Percentiles rank a stretch among this genome's conserved stretches.
phyloP scores from a whole-genome alignment of 1,140 invertebrate species.

The Ceratitis capitata region DNA sequence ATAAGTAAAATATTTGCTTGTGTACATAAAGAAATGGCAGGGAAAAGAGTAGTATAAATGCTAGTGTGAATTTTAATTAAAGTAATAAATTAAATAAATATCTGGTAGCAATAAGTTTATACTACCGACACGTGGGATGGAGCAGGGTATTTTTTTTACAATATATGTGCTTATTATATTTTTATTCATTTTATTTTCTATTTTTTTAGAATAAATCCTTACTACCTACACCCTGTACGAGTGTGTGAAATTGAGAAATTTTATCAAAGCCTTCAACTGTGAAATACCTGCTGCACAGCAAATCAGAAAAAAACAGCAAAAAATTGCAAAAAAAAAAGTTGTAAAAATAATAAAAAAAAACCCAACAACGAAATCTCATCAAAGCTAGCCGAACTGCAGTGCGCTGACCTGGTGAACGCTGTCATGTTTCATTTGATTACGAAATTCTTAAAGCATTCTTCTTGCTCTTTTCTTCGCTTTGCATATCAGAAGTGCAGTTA shows the following conservation, averaged over 20 bases:
- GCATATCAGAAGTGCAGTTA: too few relatives aligned
- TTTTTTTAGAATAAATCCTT: not conserved
- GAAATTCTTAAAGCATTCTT: not conserved
- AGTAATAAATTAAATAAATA: not conserved
- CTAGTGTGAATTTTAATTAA: too few relatives aligned
- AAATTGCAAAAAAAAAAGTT: not conserved
- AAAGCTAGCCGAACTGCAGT: not conserved
- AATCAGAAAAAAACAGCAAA: not conserved
- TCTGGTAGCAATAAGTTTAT: not conserved
- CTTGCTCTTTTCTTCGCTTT: not conserved
- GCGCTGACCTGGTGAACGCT: not conserved
- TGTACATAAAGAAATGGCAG: not conserved
- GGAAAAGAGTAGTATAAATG: not conserved
- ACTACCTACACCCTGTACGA: too few relatives aligned
- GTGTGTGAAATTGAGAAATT: not conserved
- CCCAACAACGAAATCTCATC: not conserved
- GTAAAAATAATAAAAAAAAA: not conserved
- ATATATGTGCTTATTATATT: not conserved
- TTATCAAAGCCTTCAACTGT: not conserved
- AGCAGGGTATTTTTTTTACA: not conserved
- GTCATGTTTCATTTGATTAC: slow-evolving; percentile 2
- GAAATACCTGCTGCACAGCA: not conserved
- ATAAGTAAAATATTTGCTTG: not conserved
- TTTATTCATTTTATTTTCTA: not conserved
- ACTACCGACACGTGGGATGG: not conserved